Evolutionary conservation across 2,797 vertebrate species (phyloP).

Genomic region (Bucorvus abyssinicus): DNA sequence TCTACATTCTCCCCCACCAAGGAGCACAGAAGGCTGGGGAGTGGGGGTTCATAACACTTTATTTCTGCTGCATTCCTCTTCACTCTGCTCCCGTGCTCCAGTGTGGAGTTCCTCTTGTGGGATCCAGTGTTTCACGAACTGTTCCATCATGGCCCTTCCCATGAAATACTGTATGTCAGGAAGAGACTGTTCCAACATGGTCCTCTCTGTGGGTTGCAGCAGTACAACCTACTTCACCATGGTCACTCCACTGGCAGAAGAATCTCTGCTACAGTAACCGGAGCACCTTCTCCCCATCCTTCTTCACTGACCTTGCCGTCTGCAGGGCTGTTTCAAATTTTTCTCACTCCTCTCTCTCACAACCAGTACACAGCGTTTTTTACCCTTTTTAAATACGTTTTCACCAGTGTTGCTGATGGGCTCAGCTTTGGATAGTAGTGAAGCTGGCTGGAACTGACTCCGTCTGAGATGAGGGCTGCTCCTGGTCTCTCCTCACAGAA

Average conservation of each 20-base stretch:
- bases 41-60: not conserved
- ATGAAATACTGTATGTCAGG: not conserved
- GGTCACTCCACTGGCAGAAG: fast-evolving
- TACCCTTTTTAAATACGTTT: fast-evolving
- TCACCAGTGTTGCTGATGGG: not conserved
- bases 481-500: not conserved
- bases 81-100: not conserved
- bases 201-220: not conserved
- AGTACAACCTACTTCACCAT: not conserved
- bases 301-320: too few relatives aligned
- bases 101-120: not conserved
- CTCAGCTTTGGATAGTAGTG: not conserved
- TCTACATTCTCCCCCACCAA: not conserved
- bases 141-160: not conserved
- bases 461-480: not conserved
- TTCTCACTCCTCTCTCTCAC: not conserved
- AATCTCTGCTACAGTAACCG: not conserved
- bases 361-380: not conserved
- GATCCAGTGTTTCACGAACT: not conserved
- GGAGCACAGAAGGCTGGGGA: not conserved
- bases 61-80: not conserved
- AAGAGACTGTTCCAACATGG: not conserved
- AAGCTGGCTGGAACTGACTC: not conserved
- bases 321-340: not conserved
- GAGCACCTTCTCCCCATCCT: not conserved